Evolutionary conservation across 1,140 invertebrate species (phyloP).

Genomic region (Camponotus floridanus): DNA sequence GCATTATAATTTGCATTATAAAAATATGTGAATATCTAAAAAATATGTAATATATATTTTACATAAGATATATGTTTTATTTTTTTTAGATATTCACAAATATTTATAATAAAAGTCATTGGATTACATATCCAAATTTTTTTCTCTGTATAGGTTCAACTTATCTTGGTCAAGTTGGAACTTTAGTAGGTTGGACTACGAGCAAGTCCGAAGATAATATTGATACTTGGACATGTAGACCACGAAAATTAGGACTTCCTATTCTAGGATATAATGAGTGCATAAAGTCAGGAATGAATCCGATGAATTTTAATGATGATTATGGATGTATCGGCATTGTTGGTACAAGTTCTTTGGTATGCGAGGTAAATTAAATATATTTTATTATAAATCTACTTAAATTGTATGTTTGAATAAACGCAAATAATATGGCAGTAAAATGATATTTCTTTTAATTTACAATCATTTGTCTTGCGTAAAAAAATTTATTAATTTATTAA

Average conservation of each 20-base stretch:
- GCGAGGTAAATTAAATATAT: slow-evolving; percentile 68
- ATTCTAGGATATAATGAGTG: slow-evolving; percentile 85
- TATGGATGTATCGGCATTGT: slow-evolving; percentile 86
- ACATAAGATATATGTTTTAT: neutral
- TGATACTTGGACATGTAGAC: slow-evolving; percentile 80
- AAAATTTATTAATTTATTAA: neutral
- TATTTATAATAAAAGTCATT: neutral
- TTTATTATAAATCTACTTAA: neutral
- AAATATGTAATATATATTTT: neutral
- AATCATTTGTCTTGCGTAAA: neutral
- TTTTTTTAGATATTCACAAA: neutral
- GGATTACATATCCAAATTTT: neutral
- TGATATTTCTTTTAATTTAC: slow-evolving; percentile 7
- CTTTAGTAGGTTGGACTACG: slow-evolving; percentile 87
- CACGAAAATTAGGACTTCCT: slow-evolving; percentile 86
- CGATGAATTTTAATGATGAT: slow-evolving; percentile 82
- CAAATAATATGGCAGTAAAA: neutral
- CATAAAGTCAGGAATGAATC: slow-evolving; percentile 78
- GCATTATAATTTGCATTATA: neutral
- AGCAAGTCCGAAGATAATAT: slow-evolving; percentile 52
- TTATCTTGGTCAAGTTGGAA: slow-evolving; percentile 87
- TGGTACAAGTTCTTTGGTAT: slow-evolving; percentile 83
- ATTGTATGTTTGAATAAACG: neutral
- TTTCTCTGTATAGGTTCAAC: slow-evolving; percentile 78
- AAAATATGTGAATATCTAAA: neutral